These are phyloP conservation scores for Lepidonotus clava DNA, from an alignment of 2,888 invertebrate species.

Conservation along the genomic window DNA sequence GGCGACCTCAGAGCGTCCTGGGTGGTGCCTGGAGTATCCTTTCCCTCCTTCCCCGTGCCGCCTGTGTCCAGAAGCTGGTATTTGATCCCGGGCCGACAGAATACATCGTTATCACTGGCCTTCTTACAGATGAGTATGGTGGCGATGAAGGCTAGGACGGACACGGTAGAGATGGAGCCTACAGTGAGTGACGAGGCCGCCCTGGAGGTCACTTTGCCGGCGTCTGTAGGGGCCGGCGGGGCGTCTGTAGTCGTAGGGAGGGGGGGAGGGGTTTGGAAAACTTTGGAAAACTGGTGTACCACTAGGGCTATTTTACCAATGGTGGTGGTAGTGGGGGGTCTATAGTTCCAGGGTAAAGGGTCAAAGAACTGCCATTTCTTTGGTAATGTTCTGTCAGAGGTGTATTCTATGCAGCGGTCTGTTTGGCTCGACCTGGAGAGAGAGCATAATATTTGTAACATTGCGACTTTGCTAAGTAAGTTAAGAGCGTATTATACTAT, in stretches of 20 bases:
- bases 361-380: constrained; percentile 37
- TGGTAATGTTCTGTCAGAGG: not conserved
- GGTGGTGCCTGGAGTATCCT: too few relatives aligned
- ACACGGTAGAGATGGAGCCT: not conserved
- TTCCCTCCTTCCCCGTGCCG: too few relatives aligned
- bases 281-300: not conserved
- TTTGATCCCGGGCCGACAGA: not conserved
- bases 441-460: not conserved
- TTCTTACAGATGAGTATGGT: not conserved
- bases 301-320: too few relatives aligned
- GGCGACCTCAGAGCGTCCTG: too few relatives aligned
- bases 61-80: not conserved
- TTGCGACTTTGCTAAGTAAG: too few relatives aligned
- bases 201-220: not conserved
- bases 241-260: not conserved
- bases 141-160: not conserved
- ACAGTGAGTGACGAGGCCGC: not conserved
- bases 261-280: not conserved
- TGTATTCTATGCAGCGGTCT: not conserved
- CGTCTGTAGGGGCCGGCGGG: not conserved
- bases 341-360: not conserved
- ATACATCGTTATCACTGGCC: not conserved
- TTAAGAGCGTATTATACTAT: too few relatives aligned
- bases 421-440: not conserved
- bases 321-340: too few relatives aligned